Conservation (phyloP, 1,140 invertebrate species). For the Drosophila nikananu region DNA sequence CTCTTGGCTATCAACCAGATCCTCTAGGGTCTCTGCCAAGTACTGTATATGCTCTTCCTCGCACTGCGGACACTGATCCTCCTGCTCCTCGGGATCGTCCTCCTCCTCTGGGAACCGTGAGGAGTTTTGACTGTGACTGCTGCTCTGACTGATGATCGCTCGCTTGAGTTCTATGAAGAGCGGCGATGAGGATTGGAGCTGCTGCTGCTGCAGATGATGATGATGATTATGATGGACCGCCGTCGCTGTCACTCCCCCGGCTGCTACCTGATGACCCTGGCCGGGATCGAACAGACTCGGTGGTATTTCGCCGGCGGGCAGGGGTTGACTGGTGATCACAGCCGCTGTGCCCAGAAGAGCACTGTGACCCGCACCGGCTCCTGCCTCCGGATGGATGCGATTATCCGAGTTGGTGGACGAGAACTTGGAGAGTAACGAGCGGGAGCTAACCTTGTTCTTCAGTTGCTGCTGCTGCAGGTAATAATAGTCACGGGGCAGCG, state of each 20-base stretch:
- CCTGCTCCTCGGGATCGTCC: slow-evolving; percentile 18
- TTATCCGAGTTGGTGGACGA: slow-evolving; percentile 77
- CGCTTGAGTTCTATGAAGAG: slow-evolving; percentile 73
- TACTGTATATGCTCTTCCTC: slow-evolving; percentile 35
- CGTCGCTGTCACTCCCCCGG: slow-evolving; percentile 16
- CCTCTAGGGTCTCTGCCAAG: slow-evolving; percentile 30
- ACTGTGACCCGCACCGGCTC: slow-evolving; percentile 27
- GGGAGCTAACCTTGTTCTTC: slow-evolving; percentile 76
- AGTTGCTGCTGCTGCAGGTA: slow-evolving; percentile 82
- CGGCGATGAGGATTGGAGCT: slow-evolving; percentile 52
- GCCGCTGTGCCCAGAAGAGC: slow-evolving; percentile 51
- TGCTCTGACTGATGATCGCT: slow-evolving; percentile 66
- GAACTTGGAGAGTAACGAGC: slow-evolving; percentile 77
- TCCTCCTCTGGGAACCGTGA: neutral
- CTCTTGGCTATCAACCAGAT: slow-evolving; percentile 27
- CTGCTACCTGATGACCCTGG: slow-evolving; percentile 34
- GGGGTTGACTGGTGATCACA: slow-evolving; percentile 76
- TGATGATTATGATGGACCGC: neutral
- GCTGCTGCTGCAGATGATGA: neutral
- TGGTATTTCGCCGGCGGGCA: slow-evolving; percentile 47
- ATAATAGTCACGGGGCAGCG: slow-evolving; percentile 79
- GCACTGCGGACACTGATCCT: slow-evolving; percentile 51
- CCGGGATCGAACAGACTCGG: slow-evolving; percentile 59
- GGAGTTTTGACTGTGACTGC: neutral
- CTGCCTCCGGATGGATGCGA: slow-evolving; percentile 77